These are phyloP conservation scores for Leptoteleia sp. DNA, from an alignment of 1,140 invertebrate genomes.

Conservation along the genomic window DNA sequence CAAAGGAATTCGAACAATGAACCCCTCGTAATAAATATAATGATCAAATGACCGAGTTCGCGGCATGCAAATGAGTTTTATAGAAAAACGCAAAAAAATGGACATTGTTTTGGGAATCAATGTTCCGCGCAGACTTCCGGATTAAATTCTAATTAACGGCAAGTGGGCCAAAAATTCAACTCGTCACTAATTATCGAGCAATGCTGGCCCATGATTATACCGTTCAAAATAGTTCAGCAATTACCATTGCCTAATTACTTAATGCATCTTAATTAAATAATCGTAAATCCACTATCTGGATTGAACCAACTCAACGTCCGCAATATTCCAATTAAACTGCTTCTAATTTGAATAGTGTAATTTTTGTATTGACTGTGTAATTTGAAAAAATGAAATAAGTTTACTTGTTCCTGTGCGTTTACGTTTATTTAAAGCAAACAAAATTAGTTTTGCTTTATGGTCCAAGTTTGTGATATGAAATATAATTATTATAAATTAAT, in stretches of 20 bases:
- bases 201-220: not conserved
- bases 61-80: no score
- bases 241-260: constrained; percentile 10
- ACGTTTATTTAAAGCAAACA: no score
- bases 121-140: not conserved
- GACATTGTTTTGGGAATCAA: not conserved
- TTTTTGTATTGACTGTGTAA: no score
- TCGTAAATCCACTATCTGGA: not conserved
- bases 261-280: constrained; percentile 24
- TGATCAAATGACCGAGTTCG: not conserved
- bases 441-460: no score
- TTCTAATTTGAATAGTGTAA: not conserved
- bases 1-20: constrained; percentile 2
- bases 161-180: not conserved
- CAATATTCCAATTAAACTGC: not conserved
- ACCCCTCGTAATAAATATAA: not conserved
- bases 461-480: no score
- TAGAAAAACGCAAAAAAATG: no score
- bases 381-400: no score
- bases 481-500: no score
- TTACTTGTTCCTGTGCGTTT: no score
- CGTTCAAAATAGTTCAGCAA: constrained; percentile 7
- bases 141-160: not conserved
- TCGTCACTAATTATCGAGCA: not conserved
- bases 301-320: constrained; percentile 2